Base-by-base conservation (phyloP, 2,797 vertebrate genomes). In the Crax fasciolata region DNA sequence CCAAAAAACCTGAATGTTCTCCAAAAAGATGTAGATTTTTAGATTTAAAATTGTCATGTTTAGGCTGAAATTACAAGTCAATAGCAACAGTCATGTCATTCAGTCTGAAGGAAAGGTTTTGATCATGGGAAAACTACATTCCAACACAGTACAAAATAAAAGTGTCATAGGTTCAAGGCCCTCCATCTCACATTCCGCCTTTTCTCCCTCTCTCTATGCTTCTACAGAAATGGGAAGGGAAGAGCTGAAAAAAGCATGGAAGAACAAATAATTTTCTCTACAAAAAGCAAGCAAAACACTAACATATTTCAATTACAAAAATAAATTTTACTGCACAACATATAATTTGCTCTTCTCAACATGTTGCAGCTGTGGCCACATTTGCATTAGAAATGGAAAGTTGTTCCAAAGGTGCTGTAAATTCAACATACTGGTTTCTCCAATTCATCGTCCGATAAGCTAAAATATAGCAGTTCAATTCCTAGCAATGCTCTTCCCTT, bases 41-140 rank as follows among this genome's bases (percentile, higher is more conserved):
- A 87, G 51, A 81, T 80, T 78, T 78, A 35, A 67, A 93, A 77
- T 82, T 84, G 51, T 90, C 16, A 7, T 39, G 16, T 81, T 89
- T 77, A 54, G 82, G 62, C 54, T 81, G 79, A 86, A 91, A 84
- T 91, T 62, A 77, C 70, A 77, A 91, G 20, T 32, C 87, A 74
- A 46, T 74, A 93, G 85, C 58, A 95, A 94, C 66, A 85, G 61
- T 80, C 54, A 71, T n/a, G 32, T 84, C 46, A 87, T 68, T 75
- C 84, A 72, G 25, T 75, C 70, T 87, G 83, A 39, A 90, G 86
- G 58, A 93, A 74, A 91, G 75, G 62, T 92, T 91, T 87, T 84
- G 58, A 82, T 84, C 76, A 68, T 5, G 43, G 55, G 67, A 51
- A 77, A 93, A 90, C n/a, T 48, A 84, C 54, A 70, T 93, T 96